These are phyloP conservation scores for Stictocephala bisonia DNA, from an alignment of 2,888 invertebrate genomes.

Conservation along the genomic window DNA sequence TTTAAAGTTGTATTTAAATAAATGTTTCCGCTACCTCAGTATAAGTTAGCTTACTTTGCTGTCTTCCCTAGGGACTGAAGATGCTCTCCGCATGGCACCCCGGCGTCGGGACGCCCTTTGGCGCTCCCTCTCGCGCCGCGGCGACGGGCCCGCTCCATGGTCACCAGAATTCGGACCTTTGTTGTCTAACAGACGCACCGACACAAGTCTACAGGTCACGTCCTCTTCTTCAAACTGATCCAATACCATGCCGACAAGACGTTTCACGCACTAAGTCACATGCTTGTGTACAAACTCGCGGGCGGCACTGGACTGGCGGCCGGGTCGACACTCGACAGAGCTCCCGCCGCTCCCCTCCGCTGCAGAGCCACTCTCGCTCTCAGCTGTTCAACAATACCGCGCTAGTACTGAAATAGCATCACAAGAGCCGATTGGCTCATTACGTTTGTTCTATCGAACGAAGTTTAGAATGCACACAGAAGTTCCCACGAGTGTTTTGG, in stretches of 20 bases:
- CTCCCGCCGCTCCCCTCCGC: slow-evolving; percentile 9
- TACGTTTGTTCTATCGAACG: too few relatives aligned
- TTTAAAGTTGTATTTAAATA: too few relatives aligned
- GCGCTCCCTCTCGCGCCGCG: slow-evolving; percentile 63
- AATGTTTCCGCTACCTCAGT: too few relatives aligned
- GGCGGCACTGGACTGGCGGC: slow-evolving; percentile 38
- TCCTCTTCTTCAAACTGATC: slow-evolving; percentile 40
- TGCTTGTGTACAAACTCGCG: slow-evolving; percentile 12
- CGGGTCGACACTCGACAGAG: neutral
- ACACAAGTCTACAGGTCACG: slow-evolving; percentile 28
- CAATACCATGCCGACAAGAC: slow-evolving; percentile 28
- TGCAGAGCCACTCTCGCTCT: neutral
- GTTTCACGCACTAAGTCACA: neutral
- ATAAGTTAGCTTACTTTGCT: slow-evolving; percentile 63
- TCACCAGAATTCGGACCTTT: slow-evolving; percentile 23
- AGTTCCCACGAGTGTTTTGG: too few relatives aligned
- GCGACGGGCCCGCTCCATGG: slow-evolving; percentile 44
- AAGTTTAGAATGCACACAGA: too few relatives aligned
- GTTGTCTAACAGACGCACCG: slow-evolving; percentile 43
- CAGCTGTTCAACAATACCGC: slow-evolving; percentile 15
- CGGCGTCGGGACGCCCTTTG: slow-evolving; percentile 63
- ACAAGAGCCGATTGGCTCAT: too few relatives aligned
- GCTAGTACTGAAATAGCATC: too few relatives aligned
- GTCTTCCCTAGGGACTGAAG: slow-evolving; percentile 64
- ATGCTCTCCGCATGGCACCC: slow-evolving; percentile 64